Evolutionary conservation across 2,113 vertebrate species (phyloP), one percentile per base, ranked within the genome.

Genomic region (Platysteira castanea): DNA sequence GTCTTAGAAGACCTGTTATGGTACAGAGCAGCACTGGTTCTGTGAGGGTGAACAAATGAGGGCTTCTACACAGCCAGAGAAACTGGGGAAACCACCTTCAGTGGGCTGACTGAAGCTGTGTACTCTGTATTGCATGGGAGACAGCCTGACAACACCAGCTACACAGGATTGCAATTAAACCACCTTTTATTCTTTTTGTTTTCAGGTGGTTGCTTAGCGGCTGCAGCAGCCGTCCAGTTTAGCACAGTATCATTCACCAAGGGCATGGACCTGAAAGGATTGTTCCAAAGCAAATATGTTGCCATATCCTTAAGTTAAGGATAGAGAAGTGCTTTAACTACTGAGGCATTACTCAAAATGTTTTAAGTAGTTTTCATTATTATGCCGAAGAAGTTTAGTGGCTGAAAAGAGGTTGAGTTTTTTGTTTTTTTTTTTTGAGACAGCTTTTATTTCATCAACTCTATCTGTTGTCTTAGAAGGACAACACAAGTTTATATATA

Each of bases 1-100:
- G 87, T 92, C 94, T 92, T 90, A 56, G 52, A 67, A 89, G 59
- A 89, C 74, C 86, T 91, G 17, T 81, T 90, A 94, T 44, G 64
- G 49, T 73, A 80, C 81, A 95, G 93, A 83, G 47, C 64, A 94
- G 44, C 41, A 61, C 76, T 42, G 59, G 65, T 69, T 95, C 84
- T 95, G 80, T 13, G 22, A 74, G 77, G 39, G 31, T 91, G 90
- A 78, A 27, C 61, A 87, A 93, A 56, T 1, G 4, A 71, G 46
- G 46, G n/a, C 59, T 96, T 93, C 86, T 88, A 60, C 17, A 70
- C 3, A 37, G 61, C 63, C 85, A 82, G 57, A 94, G 44, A 93
- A 92, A 79, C 42, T 50, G 28, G 26, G 56, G 22, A 96, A 97
- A 91, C 60, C 71, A 87, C 39, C 57, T 90, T 70, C 65, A 65